phyloP scores from a whole-genome alignment of 2,797 vertebrate species.

The Coracias cyanogaster region DNA sequence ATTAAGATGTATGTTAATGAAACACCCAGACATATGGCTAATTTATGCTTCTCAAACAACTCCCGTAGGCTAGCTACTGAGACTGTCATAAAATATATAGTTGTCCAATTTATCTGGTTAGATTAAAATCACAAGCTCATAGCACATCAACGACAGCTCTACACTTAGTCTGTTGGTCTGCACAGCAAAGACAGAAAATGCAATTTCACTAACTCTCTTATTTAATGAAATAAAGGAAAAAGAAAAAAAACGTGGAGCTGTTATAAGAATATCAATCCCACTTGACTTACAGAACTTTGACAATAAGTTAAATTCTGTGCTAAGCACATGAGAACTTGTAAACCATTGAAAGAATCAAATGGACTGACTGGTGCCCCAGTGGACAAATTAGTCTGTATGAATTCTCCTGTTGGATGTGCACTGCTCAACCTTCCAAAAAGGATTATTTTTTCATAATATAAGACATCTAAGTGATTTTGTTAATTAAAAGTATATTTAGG shows the following conservation, averaged over 20 bases:
- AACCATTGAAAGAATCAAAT: not conserved
- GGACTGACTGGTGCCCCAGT: not conserved
- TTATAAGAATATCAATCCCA: not conserved
- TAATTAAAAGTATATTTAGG: not conserved
- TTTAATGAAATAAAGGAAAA: slow-evolving; percentile 46
- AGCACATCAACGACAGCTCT: slow-evolving; percentile 46
- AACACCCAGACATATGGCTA: slow-evolving; percentile 37
- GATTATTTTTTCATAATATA: not conserved
- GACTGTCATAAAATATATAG: slow-evolving; percentile 41
- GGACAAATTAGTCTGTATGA: not conserved
- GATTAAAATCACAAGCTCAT: slow-evolving; percentile 47
- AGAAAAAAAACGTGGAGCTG: not conserved
- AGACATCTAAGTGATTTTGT: not conserved
- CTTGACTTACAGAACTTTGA: slow-evolving; percentile 2
- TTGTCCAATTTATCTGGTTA: slow-evolving; percentile 31
- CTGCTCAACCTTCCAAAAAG: not conserved
- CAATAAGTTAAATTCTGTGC: not conserved
- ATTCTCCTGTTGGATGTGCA: not conserved
- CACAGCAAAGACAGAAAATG: slow-evolving; percentile 47
- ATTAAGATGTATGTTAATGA: slow-evolving; percentile 24
- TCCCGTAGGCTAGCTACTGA: slow-evolving; percentile 10
- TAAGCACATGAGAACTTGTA: not conserved
- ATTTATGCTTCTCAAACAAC: slow-evolving; percentile 12
- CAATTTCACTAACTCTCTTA: slow-evolving; percentile 6
- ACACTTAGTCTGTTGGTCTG: not conserved